phyloP scores from a whole-genome alignment of 2,888 invertebrate species.

The Diaphora mendica region DNA sequence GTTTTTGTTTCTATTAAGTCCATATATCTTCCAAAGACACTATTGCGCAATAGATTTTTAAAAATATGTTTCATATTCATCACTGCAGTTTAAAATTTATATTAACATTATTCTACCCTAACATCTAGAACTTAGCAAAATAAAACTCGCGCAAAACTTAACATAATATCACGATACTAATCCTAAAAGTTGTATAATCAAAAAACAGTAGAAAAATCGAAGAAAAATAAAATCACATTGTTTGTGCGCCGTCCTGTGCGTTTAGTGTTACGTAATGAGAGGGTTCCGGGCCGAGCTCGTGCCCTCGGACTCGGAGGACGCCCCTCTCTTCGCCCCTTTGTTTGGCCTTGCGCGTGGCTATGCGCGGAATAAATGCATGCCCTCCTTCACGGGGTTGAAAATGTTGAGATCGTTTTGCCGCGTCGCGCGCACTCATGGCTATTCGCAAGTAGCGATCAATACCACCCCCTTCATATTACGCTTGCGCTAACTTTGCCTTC shows the following conservation, averaged over 20 bases:
- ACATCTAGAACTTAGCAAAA: slow-evolving; percentile 69
- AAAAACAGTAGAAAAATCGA: slow-evolving; percentile 81
- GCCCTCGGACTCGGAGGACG: slow-evolving; percentile 60
- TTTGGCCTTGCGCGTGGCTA: slow-evolving; percentile 55
- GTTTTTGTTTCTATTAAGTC: slow-evolving; percentile 8
- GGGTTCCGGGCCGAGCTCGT: slow-evolving; percentile 72
- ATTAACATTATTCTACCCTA: slow-evolving; percentile 66
- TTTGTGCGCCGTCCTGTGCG: slow-evolving; percentile 87
- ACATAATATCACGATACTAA: slow-evolving; percentile 80
- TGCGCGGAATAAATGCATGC: slow-evolving; percentile 51
- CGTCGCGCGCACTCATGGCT: slow-evolving; percentile 41
- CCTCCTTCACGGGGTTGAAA: slow-evolving; percentile 26
- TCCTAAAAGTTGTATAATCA: slow-evolving; percentile 83
- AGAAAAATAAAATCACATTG: slow-evolving; percentile 85
- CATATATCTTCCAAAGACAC: neutral
- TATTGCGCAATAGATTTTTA: slow-evolving; percentile 44
- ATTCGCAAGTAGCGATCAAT: slow-evolving; percentile 50
- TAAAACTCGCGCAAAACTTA: slow-evolving; percentile 74
- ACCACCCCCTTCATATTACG: slow-evolving; percentile 42
- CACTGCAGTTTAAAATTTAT: slow-evolving; percentile 61
- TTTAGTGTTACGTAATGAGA: slow-evolving; percentile 84
- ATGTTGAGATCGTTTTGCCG: slow-evolving; percentile 15
- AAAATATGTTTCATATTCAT: slow-evolving; percentile 51
- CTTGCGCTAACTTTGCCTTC: slow-evolving; percentile 50
- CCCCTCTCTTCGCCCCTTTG: slow-evolving; percentile 60